phyloP scores from a whole-genome alignment of 2,797 vertebrate genomes.

The Poeciliopsis presidionis region DNA sequence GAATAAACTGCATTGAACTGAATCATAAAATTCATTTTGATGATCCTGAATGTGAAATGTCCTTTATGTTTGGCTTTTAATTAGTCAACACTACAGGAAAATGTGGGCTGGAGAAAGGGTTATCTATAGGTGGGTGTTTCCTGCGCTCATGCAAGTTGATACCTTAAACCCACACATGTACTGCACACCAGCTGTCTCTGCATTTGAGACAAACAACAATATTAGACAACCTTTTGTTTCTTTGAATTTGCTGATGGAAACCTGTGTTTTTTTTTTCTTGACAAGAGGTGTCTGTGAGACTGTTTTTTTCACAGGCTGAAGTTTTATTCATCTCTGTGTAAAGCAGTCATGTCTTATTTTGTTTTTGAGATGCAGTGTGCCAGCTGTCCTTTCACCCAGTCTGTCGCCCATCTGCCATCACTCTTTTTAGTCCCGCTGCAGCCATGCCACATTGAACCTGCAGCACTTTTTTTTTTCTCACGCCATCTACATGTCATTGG shows the following conservation, averaged over 20 bases:
- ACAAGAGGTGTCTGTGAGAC: conserved; percentile 31
- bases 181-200: conserved; percentile 58
- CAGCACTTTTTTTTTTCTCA: conserved; percentile 43
- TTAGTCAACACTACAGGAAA: conserved; percentile 10
- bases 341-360: conserved; percentile 29
- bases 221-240: conserved; percentile 18
- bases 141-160: conserved; percentile 34
- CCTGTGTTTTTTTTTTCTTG: conserved; percentile 44
- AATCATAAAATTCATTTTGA: not conserved
- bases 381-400: conserved; percentile 66
- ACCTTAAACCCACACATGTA: conserved; percentile 12
- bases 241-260: conserved; percentile 38
- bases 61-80: not conserved
- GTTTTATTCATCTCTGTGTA: conserved; percentile 31
- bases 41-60: not conserved
- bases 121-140: conserved; percentile 8
- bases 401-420: conserved; percentile 69
- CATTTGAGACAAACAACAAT: conserved; percentile 43
- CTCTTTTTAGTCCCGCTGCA: conserved; percentile 36
- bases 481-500: conserved; percentile 64
- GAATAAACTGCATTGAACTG: not conserved
- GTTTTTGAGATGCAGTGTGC: conserved; percentile 31
- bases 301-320: conserved; percentile 19
- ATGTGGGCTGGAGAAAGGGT: conserved; percentile 1
- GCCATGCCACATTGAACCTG: conserved; percentile 44